Conservation (phyloP, 35 echinoderm and acorn worm genomes). For the Stichopus chloronotus region DNA sequence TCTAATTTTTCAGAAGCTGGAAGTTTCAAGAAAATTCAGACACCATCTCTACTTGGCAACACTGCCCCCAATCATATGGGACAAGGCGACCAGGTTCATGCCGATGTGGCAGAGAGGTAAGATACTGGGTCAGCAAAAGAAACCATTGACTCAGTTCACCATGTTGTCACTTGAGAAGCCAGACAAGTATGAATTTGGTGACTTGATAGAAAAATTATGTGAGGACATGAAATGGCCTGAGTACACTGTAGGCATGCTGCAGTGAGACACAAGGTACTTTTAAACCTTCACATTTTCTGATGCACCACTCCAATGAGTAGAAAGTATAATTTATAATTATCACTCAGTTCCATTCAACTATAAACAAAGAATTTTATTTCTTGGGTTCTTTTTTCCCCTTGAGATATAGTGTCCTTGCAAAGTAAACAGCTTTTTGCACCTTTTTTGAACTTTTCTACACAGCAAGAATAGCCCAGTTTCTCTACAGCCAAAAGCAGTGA, state of each 20-base stretch:
- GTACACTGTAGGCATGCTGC: slow-evolving; percentile 1
- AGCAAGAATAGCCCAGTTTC: neutral
- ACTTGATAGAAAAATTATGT: neutral
- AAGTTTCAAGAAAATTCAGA: neutral
- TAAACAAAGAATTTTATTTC: neutral
- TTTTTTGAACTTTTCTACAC: neutral
- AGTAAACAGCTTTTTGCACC: neutral
- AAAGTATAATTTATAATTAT: no score
- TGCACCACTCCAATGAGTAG: neutral
- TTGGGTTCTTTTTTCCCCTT: neutral
- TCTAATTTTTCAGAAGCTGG: neutral
- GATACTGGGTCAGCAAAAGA: neutral
- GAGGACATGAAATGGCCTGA: neutral
- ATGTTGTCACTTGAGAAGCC: neutral
- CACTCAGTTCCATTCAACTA: neutral
- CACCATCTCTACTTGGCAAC: slow-evolving; percentile 6
- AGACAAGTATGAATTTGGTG: neutral
- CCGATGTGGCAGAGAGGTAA: neutral
- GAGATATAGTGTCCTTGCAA: neutral
- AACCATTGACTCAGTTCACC: neutral
- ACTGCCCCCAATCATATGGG: neutral
- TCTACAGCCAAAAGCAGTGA: neutral
- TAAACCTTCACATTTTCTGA: neutral
- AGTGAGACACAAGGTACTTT: neutral
- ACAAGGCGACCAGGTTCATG: neutral